Conservation (phyloP, 2,113 vertebrate species). For the Muscicapa adusta region DNA sequence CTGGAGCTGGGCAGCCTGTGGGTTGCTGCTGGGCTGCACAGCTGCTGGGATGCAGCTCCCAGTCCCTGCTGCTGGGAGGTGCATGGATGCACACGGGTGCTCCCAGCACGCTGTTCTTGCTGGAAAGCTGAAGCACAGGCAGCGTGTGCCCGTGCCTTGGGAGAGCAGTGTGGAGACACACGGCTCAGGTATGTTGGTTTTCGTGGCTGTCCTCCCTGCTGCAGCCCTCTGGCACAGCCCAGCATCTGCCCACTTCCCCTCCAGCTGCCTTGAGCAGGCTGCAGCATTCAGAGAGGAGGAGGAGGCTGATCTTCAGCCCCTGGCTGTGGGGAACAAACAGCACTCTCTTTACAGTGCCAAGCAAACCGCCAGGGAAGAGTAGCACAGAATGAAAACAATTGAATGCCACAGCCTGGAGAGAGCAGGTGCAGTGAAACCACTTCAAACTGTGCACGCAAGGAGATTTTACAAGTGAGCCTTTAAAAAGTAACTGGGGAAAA, state of each 20-base stretch:
- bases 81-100: neutral
- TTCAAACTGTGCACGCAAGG: neutral
- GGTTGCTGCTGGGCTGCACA: neutral
- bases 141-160: rapidly evolving
- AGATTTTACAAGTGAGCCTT: neutral
- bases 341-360: neutral
- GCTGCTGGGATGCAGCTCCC: neutral
- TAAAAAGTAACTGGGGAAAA: neutral
- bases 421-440: slow-evolving; percentile 18
- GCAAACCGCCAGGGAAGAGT: neutral
- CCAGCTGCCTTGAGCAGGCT: neutral
- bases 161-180: neutral
- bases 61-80: neutral
- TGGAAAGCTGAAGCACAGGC: neutral
- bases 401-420: neutral
- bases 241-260: neutral
- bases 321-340: neutral
- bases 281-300: neutral
- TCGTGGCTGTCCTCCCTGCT: neutral
- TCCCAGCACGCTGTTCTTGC: neutral
- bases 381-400: neutral
- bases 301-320: neutral
- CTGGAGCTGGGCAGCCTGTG: neutral
- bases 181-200: neutral
- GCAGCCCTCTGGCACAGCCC: neutral